These are phyloP conservation scores for Channa striata DNA, from an alignment of 2,797 vertebrate species.

Conservation along the genomic window DNA sequence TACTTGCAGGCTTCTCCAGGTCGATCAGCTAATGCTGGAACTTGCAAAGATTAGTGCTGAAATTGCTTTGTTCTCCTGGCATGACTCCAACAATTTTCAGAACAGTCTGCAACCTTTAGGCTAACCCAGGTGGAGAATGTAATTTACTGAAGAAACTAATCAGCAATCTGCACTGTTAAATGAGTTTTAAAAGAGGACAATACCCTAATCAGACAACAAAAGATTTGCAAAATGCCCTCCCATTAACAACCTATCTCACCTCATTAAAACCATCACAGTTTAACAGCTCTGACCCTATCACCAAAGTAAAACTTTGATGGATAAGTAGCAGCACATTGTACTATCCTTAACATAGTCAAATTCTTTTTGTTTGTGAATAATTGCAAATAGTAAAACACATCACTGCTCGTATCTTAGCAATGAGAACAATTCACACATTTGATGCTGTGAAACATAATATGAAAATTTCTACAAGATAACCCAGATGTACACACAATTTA, in stretches of 20 bases:
- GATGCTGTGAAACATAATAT: too few species aligned
- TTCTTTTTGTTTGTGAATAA: background rate
- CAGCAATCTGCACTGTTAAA: background rate
- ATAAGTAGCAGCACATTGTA: background rate
- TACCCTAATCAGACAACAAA: background rate
- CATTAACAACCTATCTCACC: background rate
- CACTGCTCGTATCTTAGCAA: too few species aligned
- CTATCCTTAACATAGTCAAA: background rate
- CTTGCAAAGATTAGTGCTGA: accelerated
- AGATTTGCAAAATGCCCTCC: background rate
- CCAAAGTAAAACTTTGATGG: background rate
- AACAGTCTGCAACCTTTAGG: constrained; percentile 1
- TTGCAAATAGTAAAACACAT: too few species aligned
- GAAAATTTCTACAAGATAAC: too few species aligned
- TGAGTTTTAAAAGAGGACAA: background rate
- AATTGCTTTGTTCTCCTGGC: constrained; percentile 25
- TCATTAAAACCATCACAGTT: constrained; percentile 1
- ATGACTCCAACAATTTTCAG: constrained; percentile 15
- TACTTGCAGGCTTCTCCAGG: background rate
- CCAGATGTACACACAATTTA: background rate
- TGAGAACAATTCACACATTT: too few species aligned
- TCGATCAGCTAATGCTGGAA: background rate
- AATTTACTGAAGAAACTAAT: constrained; percentile 9
- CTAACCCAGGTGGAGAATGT: background rate
- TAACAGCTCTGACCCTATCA: background rate